Evolutionary conservation across 2,797 vertebrate genomes (phyloP), one percentile per base, ranked within the genome.

Genomic region (Megaceryle alcyon): DNA sequence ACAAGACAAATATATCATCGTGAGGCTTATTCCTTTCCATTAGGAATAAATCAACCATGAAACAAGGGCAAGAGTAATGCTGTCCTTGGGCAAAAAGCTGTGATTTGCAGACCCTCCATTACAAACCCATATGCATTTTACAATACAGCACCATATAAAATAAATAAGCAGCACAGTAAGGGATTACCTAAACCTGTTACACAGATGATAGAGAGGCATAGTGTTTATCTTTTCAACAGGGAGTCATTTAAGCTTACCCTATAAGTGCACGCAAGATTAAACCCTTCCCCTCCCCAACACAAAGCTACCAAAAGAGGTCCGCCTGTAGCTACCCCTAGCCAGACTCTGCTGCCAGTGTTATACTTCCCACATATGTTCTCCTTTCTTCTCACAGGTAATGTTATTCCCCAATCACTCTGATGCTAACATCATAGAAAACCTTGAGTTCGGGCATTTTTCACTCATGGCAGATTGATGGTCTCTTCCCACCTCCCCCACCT

Each of bases 41-140:
- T 94, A 97, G 75, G 51, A 86, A 91, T 87, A 96, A 91, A 86
- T 92, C 92, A 95, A 54, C 86, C 86, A n/a, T 66, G 60, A 96
- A 91, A 91, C n/a, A 89, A 91, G 75, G 86, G 91, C 59, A 94
- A 86, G 73, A 92, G 64, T 70, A 95, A 89, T 65, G 69, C 75
- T 86, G 79, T 86, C 85, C 91, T 85, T 91, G 63, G 57, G 90
- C 6, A 1, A 92, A 89, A 94, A 66, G 43, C 87, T 83, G 70
- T 78, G 64, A 85, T 92, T 90, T 82, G 75, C 57, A 93, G 90
- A 70, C 71, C 31, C 29, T 87, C 81, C 0, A 3, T 88, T 91
- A 73, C 77, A 78, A 68, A 69, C 31, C 76, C 77, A 81, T 53
- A 69, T 10, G 41, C 70, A 78, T 91, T 90, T 88, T 16, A 80